These are phyloP conservation scores for Amphilophus citrinellus DNA, from an alignment of 2,113 vertebrate species.

Conservation along the genomic window DNA sequence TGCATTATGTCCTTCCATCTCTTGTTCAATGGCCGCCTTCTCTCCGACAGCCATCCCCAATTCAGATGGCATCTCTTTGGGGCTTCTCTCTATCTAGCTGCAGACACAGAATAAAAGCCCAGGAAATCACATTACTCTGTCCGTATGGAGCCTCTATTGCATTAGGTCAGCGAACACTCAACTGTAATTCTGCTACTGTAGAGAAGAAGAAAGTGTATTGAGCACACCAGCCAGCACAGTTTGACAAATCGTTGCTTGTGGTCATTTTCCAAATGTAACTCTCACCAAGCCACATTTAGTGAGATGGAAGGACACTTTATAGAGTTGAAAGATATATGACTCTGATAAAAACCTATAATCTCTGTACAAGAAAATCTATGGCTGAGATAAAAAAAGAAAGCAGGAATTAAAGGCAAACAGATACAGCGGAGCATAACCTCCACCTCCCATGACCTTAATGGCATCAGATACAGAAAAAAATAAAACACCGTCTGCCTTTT, in stretches of 20 bases:
- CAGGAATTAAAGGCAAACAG: conserved; percentile 25
- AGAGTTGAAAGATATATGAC: conserved; percentile 52
- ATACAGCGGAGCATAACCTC: conserved; percentile 47
- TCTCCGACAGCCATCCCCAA: conserved; percentile 47
- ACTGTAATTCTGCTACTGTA: conserved; percentile 75
- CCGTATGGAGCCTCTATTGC: conserved; percentile 74
- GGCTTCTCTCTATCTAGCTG: conserved; percentile 64
- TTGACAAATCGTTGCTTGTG: conserved; percentile 75
- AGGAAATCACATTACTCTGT: conserved; percentile 78
- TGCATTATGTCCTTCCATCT: conserved; percentile 49
- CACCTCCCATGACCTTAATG: conserved; percentile 33
- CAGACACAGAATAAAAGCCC: conserved; percentile 79
- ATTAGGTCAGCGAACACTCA: conserved; percentile 76
- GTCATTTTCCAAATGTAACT: conserved; percentile 73
- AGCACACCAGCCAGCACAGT: conserved; percentile 57
- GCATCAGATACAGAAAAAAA: conserved; percentile 30
- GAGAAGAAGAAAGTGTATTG: conserved; percentile 70
- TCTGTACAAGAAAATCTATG: conserved; percentile 42
- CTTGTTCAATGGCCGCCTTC: conserved; percentile 34
- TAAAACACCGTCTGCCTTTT: conserved; percentile 27
- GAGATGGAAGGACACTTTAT: conserved; percentile 47
- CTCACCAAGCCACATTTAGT: conserved; percentile 49
- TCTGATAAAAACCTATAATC: conserved; percentile 55
- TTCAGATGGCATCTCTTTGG: conserved; percentile 71
- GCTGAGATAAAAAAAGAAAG: conserved; percentile 25